Base-by-base conservation (phyloP, 2,797 vertebrate species). In the Podargus strigoides region DNA sequence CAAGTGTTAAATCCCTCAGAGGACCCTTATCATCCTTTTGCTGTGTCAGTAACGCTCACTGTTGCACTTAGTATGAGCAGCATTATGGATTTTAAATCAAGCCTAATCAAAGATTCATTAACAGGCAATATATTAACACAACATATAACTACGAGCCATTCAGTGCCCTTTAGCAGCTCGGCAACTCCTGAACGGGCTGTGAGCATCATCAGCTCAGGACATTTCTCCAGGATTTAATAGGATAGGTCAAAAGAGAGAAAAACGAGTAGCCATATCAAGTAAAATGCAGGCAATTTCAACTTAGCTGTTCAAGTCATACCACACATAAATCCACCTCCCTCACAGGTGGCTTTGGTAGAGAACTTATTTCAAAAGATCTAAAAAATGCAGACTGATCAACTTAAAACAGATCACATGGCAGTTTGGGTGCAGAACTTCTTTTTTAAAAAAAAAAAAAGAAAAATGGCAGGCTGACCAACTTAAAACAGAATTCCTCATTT, bases 71-170 rank as follows among this genome's bases (percentile, higher is more conserved):
- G 53, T 28, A 60, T 3, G 41, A 96, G 84, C 69, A 89, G 76
- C 60, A 10, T 59, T 95, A 97, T 90, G 90, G 93, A 96, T 96
- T 97, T 97, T 96, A 96, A 96, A 96, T 93, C 95, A 93, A 94
- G 90, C 30, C 93, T 91, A 95, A 96, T 96, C 92, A 96, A 96
- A 97, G 93, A 95, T 93, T 96, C 94, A 97, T 97, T 97, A 97
- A 95, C 85, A 95, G 92, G 82, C 90, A 94, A 96, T 95, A 95
- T 62, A 95, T 96, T 96, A 96, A 50, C 1, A 0, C 89, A 78
- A 69, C 75, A 42, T 14, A 10, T 41, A 95, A 79, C 87, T 23
- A 92, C 20, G 52, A 93, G 85, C 47, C 79, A 56, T 82, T 76
- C 36, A 1, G 50, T 63, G 88, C 77, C 77, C 92, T 92, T 92